Percentiles rank a stretch among this genome's conserved stretches.
phyloP scores from a whole-genome alignment of 2,797 vertebrate genomes.

The Tarsius wallacei region DNA sequence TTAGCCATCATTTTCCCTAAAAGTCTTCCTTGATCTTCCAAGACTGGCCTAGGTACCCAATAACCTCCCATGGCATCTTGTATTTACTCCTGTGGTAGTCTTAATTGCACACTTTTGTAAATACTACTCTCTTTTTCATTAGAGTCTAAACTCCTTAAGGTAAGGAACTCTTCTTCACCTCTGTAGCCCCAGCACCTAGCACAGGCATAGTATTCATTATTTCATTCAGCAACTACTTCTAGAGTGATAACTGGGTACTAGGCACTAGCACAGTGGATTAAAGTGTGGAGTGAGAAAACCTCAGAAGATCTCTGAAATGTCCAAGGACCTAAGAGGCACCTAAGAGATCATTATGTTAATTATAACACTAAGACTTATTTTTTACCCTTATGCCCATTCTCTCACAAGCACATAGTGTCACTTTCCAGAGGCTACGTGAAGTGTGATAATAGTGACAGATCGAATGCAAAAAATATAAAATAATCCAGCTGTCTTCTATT shows the following conservation, averaged over 20 bases:
- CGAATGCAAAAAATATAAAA: constrained; percentile 49
- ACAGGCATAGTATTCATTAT: not conserved
- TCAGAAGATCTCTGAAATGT: not conserved
- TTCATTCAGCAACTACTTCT: not conserved
- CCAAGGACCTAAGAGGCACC: not conserved
- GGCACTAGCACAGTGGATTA: not conserved
- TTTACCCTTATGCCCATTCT: constrained; percentile 3
- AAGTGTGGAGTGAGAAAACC: not conserved
- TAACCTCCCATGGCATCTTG: not conserved
- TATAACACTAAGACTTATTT: not conserved
- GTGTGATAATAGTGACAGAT: not conserved
- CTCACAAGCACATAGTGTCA: not conserved
- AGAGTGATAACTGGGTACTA: not conserved
- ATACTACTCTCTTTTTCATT: not conserved
- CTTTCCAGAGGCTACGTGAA: constrained; percentile 5
- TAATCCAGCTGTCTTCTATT: constrained; percentile 4
- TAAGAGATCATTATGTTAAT: not conserved
- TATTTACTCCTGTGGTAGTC: not conserved
- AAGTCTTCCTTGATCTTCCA: not conserved
- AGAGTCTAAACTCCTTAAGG: not conserved
- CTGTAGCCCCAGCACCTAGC: not conserved
- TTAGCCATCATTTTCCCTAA: constrained; percentile 7
- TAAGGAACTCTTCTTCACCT: not conserved
- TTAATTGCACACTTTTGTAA: not conserved
- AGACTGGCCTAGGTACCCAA: not conserved